phyloP scores from a whole-genome alignment of 2,888 invertebrate genomes.

The Athalia rosae region DNA sequence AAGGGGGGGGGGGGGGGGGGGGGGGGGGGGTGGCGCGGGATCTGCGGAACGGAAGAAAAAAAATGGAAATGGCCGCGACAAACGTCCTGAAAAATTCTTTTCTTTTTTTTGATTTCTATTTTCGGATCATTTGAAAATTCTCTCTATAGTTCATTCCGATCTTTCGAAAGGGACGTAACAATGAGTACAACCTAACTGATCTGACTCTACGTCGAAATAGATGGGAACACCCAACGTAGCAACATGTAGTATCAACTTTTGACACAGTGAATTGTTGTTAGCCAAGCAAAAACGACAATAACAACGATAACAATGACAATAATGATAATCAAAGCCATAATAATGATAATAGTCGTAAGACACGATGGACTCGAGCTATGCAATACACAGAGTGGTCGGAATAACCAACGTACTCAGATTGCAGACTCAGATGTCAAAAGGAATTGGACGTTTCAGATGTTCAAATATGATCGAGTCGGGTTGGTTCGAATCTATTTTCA shows the following conservation, averaged over 20 bases:
- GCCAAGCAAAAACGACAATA: not conserved
- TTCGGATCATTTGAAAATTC: not conserved
- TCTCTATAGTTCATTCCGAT: not conserved
- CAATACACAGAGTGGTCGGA: too few relatives aligned
- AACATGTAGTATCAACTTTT: not conserved
- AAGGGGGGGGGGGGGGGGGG: constrained; percentile 44
- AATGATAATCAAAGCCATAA: too few relatives aligned
- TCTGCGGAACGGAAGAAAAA: constrained; percentile 53
- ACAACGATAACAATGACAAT: not conserved
- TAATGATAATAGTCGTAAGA: too few relatives aligned
- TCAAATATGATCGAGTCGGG: too few relatives aligned
- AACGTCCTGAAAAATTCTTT: not conserved
- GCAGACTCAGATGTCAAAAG: too few relatives aligned
- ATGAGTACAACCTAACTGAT: too few relatives aligned
- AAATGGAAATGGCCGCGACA: constrained; percentile 33
- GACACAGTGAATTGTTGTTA: not conserved
- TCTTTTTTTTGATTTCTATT: not conserved
- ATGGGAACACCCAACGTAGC: not conserved
- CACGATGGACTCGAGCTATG: too few relatives aligned
- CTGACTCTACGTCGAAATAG: not conserved
- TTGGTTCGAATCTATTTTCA: too few relatives aligned
- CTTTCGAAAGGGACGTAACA: too few relatives aligned
- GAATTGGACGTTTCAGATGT: too few relatives aligned
- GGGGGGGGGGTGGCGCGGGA: constrained; percentile 49
- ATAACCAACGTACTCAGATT: too few relatives aligned